A percentile compares a stretch with the other conserved stretches of the same genome.
phyloP scores from a whole-genome alignment of 2,113 vertebrate species.

The Myotis yumanensis region DNA sequence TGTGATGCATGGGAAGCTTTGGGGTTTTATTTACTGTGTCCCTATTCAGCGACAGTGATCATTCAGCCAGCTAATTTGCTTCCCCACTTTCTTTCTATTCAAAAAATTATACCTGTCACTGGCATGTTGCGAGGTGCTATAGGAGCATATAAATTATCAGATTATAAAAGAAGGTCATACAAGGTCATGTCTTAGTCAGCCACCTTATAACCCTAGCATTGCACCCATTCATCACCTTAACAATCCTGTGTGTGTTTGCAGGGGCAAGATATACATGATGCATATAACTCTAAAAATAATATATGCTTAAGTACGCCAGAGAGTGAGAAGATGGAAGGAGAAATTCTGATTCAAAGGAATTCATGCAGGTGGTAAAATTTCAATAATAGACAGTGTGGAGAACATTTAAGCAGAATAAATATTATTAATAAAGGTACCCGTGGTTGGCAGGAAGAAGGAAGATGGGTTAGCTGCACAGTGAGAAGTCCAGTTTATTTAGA shows the following conservation, averaged over 20 bases:
- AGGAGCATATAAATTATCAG: background rate
- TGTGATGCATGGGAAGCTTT: background rate
- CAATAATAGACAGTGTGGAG: background rate
- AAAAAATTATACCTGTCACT: background rate
- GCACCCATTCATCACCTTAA: background rate
- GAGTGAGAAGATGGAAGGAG: background rate
- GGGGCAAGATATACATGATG: background rate
- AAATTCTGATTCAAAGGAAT: background rate
- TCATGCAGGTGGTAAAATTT: background rate
- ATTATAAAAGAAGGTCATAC: background rate
- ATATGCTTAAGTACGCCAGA: background rate
- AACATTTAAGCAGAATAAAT: background rate
- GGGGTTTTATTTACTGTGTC: background rate
- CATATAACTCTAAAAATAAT: background rate
- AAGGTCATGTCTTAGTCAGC: background rate
- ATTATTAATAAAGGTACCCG: background rate
- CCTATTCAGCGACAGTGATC: background rate
- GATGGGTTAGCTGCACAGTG: background rate
- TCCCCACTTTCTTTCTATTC: background rate
- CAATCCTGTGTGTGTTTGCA: background rate
- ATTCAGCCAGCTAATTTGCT: slow-evolving; percentile 51
- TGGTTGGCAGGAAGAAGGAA: background rate
- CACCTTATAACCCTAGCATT: background rate
- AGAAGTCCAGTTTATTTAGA: background rate
- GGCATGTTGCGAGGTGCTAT: background rate